Base-by-base conservation (phyloP, 2,113 vertebrate species). In the Myrmophylax atrothorax region DNA sequence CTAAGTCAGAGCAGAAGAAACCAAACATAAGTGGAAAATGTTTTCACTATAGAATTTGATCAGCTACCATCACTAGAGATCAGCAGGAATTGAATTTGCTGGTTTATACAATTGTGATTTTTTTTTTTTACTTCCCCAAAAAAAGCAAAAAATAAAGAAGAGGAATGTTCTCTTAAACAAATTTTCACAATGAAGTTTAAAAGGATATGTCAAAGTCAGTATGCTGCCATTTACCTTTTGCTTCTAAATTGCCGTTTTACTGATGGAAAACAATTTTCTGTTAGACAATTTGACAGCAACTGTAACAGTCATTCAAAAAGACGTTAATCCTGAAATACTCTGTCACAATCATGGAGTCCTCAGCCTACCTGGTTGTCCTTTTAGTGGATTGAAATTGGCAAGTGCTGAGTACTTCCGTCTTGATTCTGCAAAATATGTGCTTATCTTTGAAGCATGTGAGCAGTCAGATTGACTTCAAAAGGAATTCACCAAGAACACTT, bases 381-480 rank as follows among this genome's bases (percentile, higher is more conserved):
- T 80, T 44, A 83, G 40, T 53, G 55, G 24, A 74, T 67, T 90
- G 79, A 92, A 77, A 59, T 31, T 88, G 75, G 68, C 88, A 92
- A 91, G 55, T 78, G 56, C 92, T 81, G 72, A 74, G 78, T 82
- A 47, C 69, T 74, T 80, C 33, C 1, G 2, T 47, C 93, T 91
- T 52, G 79, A 80, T 90, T 88, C 68, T 95, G 42, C 42, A 95
- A 88, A 96, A 74, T 62, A 63, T 1, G 14, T 67, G 28, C 90
- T 96, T 96, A 84, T 94, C 90, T 93, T 86, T 59, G 70, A 92
- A 93, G 63, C 56, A 70, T 67, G 63, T 74, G 87, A 94, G 59
- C 50, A 42, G 68, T 75, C 70, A 83, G 47, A 68, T 55, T 68
- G 64, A 78, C 76, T 96, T 90, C 53, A 78, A 53, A 92, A 93